Conservation (phyloP, 1,140 invertebrate genomes). For the Vollenhovia emeryi region DNA sequence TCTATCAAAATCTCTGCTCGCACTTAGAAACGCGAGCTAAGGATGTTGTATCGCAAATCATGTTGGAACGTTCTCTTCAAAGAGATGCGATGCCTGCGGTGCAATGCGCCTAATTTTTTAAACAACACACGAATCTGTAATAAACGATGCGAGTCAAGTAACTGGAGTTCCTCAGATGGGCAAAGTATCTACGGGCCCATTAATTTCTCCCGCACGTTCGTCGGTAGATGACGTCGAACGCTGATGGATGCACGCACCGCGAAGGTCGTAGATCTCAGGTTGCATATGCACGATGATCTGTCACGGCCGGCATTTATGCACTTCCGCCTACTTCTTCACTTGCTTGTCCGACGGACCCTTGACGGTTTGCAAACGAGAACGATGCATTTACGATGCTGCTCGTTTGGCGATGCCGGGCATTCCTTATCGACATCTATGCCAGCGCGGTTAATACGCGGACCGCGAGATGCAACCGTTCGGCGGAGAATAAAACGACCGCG, state of each 20-base stretch:
- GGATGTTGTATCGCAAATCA: not conserved
- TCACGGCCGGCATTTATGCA: constrained; percentile 23
- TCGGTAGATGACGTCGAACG: not conserved
- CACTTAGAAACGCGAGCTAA: not conserved
- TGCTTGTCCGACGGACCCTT: not conserved
- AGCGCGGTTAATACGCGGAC: constrained; percentile 1
- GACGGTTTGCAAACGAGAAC: not conserved
- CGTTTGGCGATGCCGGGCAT: not conserved
- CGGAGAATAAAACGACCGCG: not conserved
- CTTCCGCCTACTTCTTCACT: constrained; percentile 16
- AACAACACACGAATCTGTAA: not conserved
- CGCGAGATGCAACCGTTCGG: constrained; percentile 3
- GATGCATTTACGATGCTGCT: constrained; percentile 6
- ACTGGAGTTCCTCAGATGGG: not conserved
- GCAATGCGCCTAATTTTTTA: not conserved
- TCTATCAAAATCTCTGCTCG: not conserved
- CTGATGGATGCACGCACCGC: constrained; percentile 23
- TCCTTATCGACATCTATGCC: not conserved
- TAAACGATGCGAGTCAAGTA: constrained; percentile 2
- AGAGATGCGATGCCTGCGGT: too few relatives aligned
- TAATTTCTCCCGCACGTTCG: constrained; percentile 41
- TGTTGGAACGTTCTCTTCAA: not conserved
- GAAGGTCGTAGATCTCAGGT: constrained; percentile 1
- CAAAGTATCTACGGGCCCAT: not conserved
- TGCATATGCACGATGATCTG: constrained; percentile 42